These are phyloP conservation scores for Chamaea fasciata DNA, from an alignment of 2,113 vertebrate species.

Conservation along the genomic window DNA sequence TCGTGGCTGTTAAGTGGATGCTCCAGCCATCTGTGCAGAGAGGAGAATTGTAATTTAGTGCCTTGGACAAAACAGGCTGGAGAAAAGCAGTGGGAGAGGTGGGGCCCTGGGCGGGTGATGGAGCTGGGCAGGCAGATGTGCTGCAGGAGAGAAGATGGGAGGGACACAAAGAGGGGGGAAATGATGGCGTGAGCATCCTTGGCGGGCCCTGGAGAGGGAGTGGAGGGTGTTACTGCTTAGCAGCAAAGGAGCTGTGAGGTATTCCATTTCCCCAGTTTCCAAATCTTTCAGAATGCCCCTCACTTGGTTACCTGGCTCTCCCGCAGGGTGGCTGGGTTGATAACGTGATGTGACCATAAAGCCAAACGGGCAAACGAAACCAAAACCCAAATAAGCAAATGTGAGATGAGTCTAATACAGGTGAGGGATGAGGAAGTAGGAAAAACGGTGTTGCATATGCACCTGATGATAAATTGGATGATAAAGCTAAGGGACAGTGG, in stretches of 20 bases:
- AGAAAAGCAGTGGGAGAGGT: not conserved
- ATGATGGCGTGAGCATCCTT: not conserved
- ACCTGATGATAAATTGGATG: not conserved
- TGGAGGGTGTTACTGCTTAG: not conserved
- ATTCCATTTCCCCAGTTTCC: not conserved
- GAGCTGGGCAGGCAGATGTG: not conserved
- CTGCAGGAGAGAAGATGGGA: not conserved
- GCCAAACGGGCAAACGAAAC: not conserved
- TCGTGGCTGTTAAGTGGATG: not conserved
- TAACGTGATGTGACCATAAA: not conserved
- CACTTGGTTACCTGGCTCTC: not conserved
- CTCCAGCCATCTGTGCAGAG: not conserved
- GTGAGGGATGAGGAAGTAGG: not conserved
- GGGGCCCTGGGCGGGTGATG: fast-evolving
- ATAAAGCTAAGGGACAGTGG: not conserved
- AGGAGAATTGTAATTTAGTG: not conserved
- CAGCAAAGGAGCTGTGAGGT: not conserved
- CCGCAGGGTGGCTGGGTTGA: not conserved
- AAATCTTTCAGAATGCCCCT: not conserved
- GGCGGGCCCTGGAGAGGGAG: not conserved
- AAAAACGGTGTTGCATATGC: not conserved
- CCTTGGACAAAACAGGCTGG: not conserved
- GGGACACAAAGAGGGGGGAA: not conserved
- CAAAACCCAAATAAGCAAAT: not conserved
- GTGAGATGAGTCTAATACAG: not conserved